Evolutionary conservation across 2,113 vertebrate species (phyloP).

Genomic region (Falcunculus frontatus): DNA sequence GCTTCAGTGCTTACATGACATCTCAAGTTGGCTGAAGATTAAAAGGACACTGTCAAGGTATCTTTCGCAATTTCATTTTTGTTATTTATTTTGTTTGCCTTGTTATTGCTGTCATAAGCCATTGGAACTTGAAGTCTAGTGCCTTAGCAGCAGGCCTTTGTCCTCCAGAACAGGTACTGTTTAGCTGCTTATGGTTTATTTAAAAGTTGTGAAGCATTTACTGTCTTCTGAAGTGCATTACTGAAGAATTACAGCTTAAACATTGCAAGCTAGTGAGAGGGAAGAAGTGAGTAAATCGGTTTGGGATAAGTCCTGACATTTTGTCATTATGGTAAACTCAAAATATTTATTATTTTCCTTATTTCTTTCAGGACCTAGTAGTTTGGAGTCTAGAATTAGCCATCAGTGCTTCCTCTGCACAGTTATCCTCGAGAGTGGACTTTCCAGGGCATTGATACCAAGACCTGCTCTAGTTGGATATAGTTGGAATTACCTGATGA

Average conservation of each 20-base stretch:
- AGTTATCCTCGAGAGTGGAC: not conserved
- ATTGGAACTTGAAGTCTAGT: not conserved
- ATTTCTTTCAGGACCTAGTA: not conserved
- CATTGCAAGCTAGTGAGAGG: not conserved
- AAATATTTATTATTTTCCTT: not conserved
- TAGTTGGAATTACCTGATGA: not conserved
- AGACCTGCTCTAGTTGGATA: not conserved
- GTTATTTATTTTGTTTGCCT: slow-evolving; percentile 21
- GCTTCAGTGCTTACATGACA: slow-evolving; percentile 26
- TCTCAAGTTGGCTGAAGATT: slow-evolving; percentile 33
- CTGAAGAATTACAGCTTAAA: not conserved
- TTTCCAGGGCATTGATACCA: not conserved
- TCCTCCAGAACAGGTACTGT: not conserved
- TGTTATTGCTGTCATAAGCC: not conserved
- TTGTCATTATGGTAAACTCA: not conserved
- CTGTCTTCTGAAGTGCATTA: not conserved
- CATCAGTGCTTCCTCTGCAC: not conserved
- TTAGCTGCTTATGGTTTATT: not conserved
- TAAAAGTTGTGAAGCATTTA: slow-evolving; percentile 6
- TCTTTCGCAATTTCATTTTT: not conserved
- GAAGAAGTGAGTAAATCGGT: not conserved
- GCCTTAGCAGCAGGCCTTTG: not conserved
- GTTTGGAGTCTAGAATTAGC: not conserved
- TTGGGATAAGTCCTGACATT: not conserved
- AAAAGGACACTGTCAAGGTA: slow-evolving; percentile 19